Conservation (phyloP, 2,888 invertebrate species). For the Pyrrhosoma nymphula region DNA sequence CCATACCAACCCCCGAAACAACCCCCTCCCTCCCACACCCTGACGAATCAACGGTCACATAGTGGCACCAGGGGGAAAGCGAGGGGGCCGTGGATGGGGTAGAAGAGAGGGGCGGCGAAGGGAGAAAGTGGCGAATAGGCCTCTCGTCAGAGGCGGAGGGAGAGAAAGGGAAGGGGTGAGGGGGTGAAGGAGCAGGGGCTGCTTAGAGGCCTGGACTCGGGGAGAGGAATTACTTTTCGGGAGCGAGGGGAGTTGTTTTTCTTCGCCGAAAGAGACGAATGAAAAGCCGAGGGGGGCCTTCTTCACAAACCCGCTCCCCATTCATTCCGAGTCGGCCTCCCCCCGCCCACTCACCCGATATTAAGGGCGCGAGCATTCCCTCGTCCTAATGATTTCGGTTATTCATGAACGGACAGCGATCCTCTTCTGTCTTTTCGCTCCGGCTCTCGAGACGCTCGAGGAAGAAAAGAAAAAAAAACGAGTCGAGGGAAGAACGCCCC, state of each 20-base stretch:
- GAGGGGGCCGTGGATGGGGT: not conserved
- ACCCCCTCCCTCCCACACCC: not conserved
- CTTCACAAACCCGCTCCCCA: not conserved
- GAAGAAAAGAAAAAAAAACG: not conserved
- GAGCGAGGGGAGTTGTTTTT: conserved; percentile 6
- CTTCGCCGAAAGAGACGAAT: not conserved
- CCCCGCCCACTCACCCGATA: not conserved
- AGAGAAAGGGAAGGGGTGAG: not conserved
- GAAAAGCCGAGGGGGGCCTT: not conserved
- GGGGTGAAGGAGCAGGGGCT: not conserved
- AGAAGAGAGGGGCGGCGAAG: too few species aligned
- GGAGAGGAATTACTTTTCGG: not conserved
- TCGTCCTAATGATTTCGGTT: not conserved
- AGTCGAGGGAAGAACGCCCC: not conserved
- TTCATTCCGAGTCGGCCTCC: not conserved
- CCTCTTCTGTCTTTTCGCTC: not conserved
- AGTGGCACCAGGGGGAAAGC: not conserved
- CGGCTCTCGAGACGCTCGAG: not conserved
- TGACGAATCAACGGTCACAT: not conserved
- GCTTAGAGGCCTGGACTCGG: not conserved
- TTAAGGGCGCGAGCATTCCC: not conserved
- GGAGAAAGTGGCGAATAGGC: too few species aligned
- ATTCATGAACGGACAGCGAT: conserved; percentile 28
- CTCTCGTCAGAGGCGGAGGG: too few species aligned
- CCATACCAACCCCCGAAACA: not conserved